Evolutionary conservation across 2,888 invertebrate genomes (phyloP).

Genomic region (Lordiphosa fenestrarum): DNA sequence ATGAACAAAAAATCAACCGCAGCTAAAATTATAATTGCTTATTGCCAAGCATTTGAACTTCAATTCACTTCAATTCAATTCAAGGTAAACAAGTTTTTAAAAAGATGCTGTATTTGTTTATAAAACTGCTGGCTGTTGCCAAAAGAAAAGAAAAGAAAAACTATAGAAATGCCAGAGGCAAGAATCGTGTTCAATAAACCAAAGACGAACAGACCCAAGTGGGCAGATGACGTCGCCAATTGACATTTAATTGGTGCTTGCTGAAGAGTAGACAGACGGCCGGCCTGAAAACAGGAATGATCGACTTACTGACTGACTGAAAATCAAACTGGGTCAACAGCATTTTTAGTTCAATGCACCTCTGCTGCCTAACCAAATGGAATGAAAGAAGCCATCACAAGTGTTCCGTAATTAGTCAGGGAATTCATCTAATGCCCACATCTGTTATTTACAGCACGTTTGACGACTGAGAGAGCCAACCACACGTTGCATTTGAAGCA

Average conservation of each 20-base stretch:
- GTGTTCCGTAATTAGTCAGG: conserved; percentile 39
- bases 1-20: conserved; percentile 3
- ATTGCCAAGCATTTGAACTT: conserved; percentile 58
- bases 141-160: conserved; percentile 30
- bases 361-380: conserved; percentile 27
- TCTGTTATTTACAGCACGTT: conserved; percentile 19
- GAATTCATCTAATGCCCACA: conserved; percentile 7
- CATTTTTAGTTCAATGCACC: conserved; percentile 29
- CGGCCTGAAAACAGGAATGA: conserved; percentile 19
- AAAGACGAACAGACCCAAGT: conserved; percentile 4
- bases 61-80: conserved; percentile 49
- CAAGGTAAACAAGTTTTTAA: conserved; percentile 62
- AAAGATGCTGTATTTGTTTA: conserved; percentile 45
- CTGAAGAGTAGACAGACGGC: conserved; percentile 5
- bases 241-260: conserved; percentile 55
- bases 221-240: conserved; percentile 58
- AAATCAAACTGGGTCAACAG: conserved; percentile 52
- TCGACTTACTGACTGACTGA: conserved; percentile 20
- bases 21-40: conserved; percentile 9
- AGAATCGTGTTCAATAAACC: conserved; percentile 20
- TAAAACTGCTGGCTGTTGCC: conserved; percentile 55
- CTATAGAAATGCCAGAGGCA: conserved; percentile 6
- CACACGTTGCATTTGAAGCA: background rate
- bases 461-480: conserved; percentile 6
- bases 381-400: conserved; percentile 11